Evolutionary conservation across 1,140 invertebrate species (phyloP), one percentile per base, ranked within the genome.

Genomic region (Babylonia areolata): DNA sequence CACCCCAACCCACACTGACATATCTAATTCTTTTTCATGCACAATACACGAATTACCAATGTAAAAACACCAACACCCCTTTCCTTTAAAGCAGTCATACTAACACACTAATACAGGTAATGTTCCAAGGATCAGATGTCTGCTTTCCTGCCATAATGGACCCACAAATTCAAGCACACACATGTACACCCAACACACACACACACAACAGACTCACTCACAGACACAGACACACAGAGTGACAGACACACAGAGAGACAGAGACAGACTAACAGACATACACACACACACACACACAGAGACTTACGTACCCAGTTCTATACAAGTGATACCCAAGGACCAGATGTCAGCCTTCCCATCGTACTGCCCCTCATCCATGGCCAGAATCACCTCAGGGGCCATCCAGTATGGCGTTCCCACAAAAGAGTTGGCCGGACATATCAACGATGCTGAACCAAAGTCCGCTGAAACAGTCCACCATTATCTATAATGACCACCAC

Each of bases 361-460:
- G 94, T 99, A 99, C 94, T 99, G 98, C n/a, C 99, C 99, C 94
- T 99, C 99, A 92, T 99, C 99, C 99, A 99, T 99, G 54, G 99
- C 99, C 85, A 99, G 95, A 93, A 99, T 99, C 54, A 99, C 99
- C 86, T 95, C 94, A 5, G 94, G 94, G 20, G 94, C 94, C 98
- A 99, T 99, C 99, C 99, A 99, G 93, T 99, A 99, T 3, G 99
- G 99, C 39, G 99, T 99, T 37, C 99, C 99, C n/a, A 99, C 99
- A 95, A 99, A 99, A 91, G 98, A 99, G 94, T 99, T 99, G n/a
- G 99, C 99, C 23, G 99, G 99, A 94, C 97, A 99, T 92, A 97
- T 97, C 90, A 99, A 97, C 88, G 98, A 98, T 28, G 99, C 99
- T 87, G 98, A 99, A 40, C 99, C 99, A 95, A 99, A 99, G 95